phyloP scores from a whole-genome alignment of 2,113 vertebrate species.

The Psephotus haematonotus region DNA sequence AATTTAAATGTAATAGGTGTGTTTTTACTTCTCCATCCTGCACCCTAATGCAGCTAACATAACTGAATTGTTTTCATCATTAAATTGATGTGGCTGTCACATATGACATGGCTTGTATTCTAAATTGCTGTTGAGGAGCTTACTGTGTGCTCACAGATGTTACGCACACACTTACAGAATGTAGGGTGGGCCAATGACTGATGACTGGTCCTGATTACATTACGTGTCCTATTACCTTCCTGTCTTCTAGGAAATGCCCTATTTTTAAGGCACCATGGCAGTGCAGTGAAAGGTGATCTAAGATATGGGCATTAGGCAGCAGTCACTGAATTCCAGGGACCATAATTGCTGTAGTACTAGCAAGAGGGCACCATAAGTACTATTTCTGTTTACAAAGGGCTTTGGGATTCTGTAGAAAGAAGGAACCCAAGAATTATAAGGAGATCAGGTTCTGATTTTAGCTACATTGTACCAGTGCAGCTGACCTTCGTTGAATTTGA shows the following conservation, averaged over 20 bases:
- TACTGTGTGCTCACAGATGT: not conserved
- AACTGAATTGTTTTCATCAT: not conserved
- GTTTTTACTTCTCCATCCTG: not conserved
- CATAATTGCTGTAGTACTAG: not conserved
- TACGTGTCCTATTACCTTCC: not conserved
- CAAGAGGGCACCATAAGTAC: not conserved
- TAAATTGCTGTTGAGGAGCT: not conserved
- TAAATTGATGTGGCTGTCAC: not conserved
- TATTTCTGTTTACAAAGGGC: not conserved
- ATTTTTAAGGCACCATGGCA: not conserved
- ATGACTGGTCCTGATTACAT: not conserved
- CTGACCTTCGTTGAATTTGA: not conserved
- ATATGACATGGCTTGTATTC: not conserved
- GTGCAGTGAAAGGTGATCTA: not conserved
- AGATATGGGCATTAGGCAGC: not conserved
- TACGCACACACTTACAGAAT: accelerated
- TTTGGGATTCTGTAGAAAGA: not conserved
- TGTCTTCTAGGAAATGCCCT: not conserved
- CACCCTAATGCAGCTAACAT: not conserved
- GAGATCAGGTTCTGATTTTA: not conserved
- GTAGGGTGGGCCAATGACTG: not conserved
- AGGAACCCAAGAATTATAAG: not conserved
- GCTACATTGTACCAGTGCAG: not conserved
- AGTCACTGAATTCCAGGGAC: not conserved
- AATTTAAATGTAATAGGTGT: not conserved